Conservation (phyloP, 2,888 invertebrate genomes). For the Alsophila aescularia region DNA sequence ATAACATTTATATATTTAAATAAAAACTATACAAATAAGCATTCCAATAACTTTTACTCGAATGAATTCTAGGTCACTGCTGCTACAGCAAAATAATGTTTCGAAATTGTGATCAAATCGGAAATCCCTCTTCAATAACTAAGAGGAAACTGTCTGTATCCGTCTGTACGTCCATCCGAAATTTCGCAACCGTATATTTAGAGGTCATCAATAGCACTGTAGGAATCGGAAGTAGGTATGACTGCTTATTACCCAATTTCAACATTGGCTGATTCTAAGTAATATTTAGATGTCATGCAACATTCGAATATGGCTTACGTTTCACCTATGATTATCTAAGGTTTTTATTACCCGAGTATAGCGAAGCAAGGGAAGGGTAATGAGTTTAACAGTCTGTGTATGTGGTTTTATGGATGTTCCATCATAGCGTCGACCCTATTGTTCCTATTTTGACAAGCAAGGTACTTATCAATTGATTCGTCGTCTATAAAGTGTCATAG, state of each 20-base stretch:
- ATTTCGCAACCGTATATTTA: conserved; percentile 12
- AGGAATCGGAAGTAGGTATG: conserved; percentile 5
- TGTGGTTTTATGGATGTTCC: no score
- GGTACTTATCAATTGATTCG: no score
- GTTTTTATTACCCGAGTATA: background rate
- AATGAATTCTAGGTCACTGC: background rate
- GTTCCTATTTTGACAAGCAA: no score
- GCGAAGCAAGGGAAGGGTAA: no score
- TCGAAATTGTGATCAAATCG: background rate
- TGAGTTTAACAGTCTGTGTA: no score
- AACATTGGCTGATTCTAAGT: background rate
- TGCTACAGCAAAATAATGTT: background rate
- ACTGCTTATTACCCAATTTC: conserved; percentile 5
- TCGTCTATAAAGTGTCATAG: no score
- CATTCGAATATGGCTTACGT: background rate
- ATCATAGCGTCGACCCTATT: no score
- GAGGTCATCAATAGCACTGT: conserved; percentile 5
- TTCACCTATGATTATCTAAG: background rate
- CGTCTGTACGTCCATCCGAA: conserved; percentile 5
- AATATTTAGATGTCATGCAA: conserved; percentile 6
- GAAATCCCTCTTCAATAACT: background rate
- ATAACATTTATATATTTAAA: no score
- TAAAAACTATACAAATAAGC: background rate
- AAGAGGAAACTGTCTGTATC: conserved; percentile 6
- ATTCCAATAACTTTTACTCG: background rate